Conservation (phyloP, 2,797 vertebrate genomes). For the Acomys russatus region DNA sequence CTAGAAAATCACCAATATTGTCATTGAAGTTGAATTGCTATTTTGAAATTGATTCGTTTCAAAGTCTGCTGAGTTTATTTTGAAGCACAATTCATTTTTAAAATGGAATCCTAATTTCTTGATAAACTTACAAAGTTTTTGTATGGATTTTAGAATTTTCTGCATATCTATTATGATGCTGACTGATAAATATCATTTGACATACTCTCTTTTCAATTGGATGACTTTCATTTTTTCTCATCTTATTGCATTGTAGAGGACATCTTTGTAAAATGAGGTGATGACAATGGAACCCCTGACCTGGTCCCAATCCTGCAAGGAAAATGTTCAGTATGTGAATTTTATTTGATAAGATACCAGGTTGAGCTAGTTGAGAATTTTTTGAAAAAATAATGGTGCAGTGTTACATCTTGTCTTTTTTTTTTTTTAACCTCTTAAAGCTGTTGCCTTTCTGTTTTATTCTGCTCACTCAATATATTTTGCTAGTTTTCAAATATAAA, state of each 20-base stretch:
- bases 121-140: conserved; percentile 44
- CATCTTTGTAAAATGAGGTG: neutral
- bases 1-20: conserved; percentile 17
- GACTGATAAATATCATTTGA: conserved; percentile 37
- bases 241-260: conserved; percentile 11
- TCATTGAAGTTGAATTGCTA: conserved; percentile 1
- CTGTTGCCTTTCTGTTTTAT: conserved; percentile 4
- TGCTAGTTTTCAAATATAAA: conserved; percentile 60
- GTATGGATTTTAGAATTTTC: conserved; percentile 44
- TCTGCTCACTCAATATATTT: conserved; percentile 36
- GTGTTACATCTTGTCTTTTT: conserved; percentile 29
- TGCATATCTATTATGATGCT: neutral
- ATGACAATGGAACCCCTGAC: neutral
- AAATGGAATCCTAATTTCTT: conserved; percentile 39
- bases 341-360: neutral
- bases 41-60: conserved; percentile 59
- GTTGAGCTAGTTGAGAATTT: neutral
- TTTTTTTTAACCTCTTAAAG: neutral
- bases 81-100: conserved; percentile 47
- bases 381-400: neutral
- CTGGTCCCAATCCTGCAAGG: neutral
- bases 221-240: conserved; percentile 20
- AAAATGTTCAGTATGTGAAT: neutral
- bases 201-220: conserved; percentile 1
- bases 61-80: neutral